phyloP scores from a whole-genome alignment of 2,113 vertebrate genomes.

The Marmota flaviventris region DNA sequence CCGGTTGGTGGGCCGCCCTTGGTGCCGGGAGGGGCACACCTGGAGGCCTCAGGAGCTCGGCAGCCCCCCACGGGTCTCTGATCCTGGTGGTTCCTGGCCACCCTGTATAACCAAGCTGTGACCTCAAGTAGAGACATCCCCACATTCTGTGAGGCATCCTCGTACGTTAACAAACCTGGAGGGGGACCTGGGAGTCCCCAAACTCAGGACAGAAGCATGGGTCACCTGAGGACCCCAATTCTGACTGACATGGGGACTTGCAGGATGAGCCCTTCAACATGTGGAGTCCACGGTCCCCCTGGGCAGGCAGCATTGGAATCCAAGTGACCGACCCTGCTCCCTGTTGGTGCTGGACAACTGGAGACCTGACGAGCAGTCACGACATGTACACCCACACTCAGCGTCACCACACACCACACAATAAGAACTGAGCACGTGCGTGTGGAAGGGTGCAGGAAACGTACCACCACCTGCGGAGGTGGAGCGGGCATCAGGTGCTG shows the following conservation, averaged over 20 bases:
- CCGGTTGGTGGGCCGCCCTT: neutral
- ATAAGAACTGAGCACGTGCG: neutral
- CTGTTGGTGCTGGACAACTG: neutral
- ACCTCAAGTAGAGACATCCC: neutral
- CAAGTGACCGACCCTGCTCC: too few relatives aligned
- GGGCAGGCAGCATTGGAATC: neutral
- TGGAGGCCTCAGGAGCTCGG: accelerated
- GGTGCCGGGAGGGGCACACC: neutral
- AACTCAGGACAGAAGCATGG: neutral
- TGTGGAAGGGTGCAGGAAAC: neutral
- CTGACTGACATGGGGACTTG: too few relatives aligned
- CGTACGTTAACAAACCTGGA: neutral
- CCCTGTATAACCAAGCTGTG: neutral
- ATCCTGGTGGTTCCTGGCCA: neutral
- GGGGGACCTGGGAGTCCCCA: neutral
- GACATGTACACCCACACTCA: neutral
- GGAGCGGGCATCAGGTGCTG: too few relatives aligned
- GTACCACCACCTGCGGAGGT: accelerated
- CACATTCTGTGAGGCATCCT: neutral
- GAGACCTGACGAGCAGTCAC: neutral
- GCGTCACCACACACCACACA: too few relatives aligned
- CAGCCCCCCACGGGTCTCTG: too few relatives aligned
- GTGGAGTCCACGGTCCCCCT: too few relatives aligned
- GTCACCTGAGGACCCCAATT: neutral
- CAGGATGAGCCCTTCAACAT: neutral